phyloP scores from a whole-genome alignment of 2,888 invertebrate genomes.

The Conops quadrifasciatus region DNA sequence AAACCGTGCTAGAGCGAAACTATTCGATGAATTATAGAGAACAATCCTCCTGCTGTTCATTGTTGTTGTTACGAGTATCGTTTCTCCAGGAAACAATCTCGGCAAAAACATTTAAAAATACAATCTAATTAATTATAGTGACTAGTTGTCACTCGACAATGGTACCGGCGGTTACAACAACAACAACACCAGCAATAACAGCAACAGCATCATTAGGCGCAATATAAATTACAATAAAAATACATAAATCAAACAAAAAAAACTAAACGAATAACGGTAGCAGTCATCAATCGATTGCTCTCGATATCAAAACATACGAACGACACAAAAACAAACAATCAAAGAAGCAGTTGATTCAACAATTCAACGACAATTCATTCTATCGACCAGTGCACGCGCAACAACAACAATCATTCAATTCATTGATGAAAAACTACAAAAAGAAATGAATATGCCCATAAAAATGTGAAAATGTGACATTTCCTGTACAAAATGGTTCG shows the following conservation, averaged over 20 bases:
- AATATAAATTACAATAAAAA: background rate
- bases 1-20: no score
- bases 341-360: background rate
- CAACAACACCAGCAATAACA: background rate
- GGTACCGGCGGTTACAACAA: background rate
- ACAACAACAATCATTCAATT: conserved; percentile 12
- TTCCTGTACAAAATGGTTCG: conserved; percentile 8
- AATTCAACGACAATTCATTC: background rate
- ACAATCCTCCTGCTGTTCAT: no score
- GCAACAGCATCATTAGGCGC: background rate
- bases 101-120: background rate
- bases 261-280: background rate
- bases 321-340: background rate
- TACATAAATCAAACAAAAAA: background rate
- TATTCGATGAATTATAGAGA: no score
- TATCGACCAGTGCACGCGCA: background rate
- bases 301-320: background rate
- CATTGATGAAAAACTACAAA: conserved; percentile 4
- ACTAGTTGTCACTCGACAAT: conserved; percentile 18
- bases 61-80: no score
- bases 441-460: background rate
- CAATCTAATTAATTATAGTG: conserved; percentile 28
- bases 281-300: background rate
- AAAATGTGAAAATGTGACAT: conserved; percentile 10
- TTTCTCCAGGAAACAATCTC: no score